These are phyloP conservation scores for Torymus aiolomorphi DNA, from an alignment of 2,888 invertebrate species.

Conservation along the genomic window DNA sequence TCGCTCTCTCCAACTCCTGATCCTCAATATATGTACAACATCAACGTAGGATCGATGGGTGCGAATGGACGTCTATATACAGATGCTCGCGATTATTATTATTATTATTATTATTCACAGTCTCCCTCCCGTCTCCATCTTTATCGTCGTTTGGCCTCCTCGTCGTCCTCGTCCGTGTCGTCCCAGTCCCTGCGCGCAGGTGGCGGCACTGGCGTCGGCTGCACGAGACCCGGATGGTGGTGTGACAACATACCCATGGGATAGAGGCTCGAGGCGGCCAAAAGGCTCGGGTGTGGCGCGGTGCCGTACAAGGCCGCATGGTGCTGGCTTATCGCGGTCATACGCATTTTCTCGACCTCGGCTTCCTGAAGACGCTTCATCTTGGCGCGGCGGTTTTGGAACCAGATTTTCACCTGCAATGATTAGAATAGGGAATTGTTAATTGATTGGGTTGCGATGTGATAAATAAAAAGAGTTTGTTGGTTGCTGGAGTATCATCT, in stretches of 20 bases:
- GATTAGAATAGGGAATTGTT: not conserved
- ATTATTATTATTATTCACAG: no score
- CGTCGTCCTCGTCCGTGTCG: conserved; percentile 10
- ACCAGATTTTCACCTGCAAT: conserved; percentile 93
- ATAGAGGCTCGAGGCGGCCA: conserved; percentile 69
- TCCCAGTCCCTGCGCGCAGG: not conserved
- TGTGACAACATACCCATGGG: conserved; percentile 71
- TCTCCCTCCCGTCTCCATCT: no score
- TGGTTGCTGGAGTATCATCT: no score
- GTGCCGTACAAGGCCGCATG: conserved; percentile 69
- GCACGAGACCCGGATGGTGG: conserved; percentile 64
- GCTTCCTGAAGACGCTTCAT: conserved; percentile 98
- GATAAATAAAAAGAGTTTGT: no score
- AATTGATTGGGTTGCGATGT: not conserved
- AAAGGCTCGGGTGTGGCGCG: conserved; percentile 68
- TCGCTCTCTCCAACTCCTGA: not conserved
- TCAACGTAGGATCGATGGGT: not conserved
- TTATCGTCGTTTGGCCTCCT: not conserved
- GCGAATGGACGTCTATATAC: no score
- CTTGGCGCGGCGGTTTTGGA: conserved; percentile 95
- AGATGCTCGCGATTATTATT: no score
- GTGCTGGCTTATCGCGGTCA: conserved; percentile 79
- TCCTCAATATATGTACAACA: not conserved
- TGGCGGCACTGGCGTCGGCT: conserved; percentile 17
- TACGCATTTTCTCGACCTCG: conserved; percentile 96